These are phyloP conservation scores for Hyles lineata DNA, from an alignment of 2,888 invertebrate species.

Conservation along the genomic window DNA sequence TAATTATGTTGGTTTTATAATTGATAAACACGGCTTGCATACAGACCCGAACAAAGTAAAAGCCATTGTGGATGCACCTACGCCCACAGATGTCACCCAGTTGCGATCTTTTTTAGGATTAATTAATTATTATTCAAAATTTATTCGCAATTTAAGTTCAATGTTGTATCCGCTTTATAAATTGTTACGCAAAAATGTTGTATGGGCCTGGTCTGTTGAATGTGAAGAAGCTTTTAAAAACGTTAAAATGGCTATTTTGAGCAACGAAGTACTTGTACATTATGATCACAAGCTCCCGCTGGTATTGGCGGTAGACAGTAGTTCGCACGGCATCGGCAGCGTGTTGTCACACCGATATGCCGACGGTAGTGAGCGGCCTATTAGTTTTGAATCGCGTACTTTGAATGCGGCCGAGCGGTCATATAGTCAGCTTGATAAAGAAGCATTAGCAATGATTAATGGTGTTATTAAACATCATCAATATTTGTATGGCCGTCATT, in stretches of 20 bases:
- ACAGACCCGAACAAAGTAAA: constrained; percentile 31
- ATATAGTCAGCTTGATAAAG: no score
- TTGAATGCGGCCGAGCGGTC: no score
- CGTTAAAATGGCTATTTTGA: constrained; percentile 30
- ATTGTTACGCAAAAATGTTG: constrained; percentile 29
- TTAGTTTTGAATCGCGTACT: no score
- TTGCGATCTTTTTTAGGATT: constrained; percentile 31
- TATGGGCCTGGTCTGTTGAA: constrained; percentile 5
- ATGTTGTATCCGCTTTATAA: constrained; percentile 31
- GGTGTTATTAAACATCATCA: no score
- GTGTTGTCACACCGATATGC: constrained; percentile 40
- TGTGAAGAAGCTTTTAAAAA: no score
- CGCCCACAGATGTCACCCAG: constrained; percentile 32
- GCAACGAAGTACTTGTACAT: constrained; percentile 38
- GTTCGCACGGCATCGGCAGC: constrained; percentile 39
- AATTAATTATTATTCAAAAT: constrained; percentile 33
- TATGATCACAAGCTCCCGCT: constrained; percentile 37
- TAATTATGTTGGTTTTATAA: constrained; percentile 39
- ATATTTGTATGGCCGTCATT: no score
- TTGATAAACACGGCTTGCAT: constrained; percentile 34
- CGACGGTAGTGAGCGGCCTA: constrained; percentile 31
- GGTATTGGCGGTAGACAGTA: constrained; percentile 40
- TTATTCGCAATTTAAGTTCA: constrained; percentile 29
- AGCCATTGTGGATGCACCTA: constrained; percentile 33
- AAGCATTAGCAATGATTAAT: no score